A percentile compares a stretch with the other conserved stretches of the same genome.
Evolutionary conservation across 1,140 invertebrate species (phyloP).

Genomic region (Seison nebaliae): DNA sequence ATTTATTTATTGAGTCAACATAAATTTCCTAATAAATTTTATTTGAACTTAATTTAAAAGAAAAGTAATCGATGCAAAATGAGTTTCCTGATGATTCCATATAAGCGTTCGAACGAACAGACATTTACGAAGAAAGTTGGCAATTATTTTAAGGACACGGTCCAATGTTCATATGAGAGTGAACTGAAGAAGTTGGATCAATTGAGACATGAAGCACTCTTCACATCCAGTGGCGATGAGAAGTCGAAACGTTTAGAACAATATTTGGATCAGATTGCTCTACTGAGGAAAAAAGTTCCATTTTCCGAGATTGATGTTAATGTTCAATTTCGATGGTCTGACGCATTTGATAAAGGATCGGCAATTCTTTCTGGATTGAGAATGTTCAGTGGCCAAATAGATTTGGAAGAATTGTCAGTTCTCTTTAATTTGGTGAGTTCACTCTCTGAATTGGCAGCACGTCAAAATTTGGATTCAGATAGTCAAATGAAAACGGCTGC

Average conservation of each 20-base stretch:
- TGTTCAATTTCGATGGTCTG: constrained; percentile 81
- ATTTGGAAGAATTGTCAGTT: constrained; percentile 74
- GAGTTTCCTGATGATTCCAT: no score
- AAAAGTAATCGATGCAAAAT: no score
- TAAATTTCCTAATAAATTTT: no score
- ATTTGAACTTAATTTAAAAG: no score
- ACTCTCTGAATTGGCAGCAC: constrained; percentile 57
- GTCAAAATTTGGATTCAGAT: constrained; percentile 58
- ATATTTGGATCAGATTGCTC: constrained; percentile 79
- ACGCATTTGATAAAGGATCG: constrained; percentile 90
- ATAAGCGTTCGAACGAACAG: no score
- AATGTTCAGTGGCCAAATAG: constrained; percentile 56
- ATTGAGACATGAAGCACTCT: constrained; percentile 11
- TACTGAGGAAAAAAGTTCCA: constrained; percentile 71
- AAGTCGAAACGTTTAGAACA: constrained; percentile 32
- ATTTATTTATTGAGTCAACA: no score
- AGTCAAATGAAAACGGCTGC: constrained; percentile 71
- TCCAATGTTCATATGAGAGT: constrained; percentile 1
- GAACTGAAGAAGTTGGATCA: constrained; percentile 4
- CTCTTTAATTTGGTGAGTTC: constrained; percentile 86
- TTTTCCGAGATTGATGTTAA: constrained; percentile 39
- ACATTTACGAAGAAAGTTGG: no score
- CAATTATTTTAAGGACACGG: background rate
- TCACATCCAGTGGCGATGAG: constrained; percentile 8
- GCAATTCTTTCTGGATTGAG: constrained; percentile 39